phyloP scores from a whole-genome alignment of 1,140 invertebrate genomes.

The Cephus cinctus region DNA sequence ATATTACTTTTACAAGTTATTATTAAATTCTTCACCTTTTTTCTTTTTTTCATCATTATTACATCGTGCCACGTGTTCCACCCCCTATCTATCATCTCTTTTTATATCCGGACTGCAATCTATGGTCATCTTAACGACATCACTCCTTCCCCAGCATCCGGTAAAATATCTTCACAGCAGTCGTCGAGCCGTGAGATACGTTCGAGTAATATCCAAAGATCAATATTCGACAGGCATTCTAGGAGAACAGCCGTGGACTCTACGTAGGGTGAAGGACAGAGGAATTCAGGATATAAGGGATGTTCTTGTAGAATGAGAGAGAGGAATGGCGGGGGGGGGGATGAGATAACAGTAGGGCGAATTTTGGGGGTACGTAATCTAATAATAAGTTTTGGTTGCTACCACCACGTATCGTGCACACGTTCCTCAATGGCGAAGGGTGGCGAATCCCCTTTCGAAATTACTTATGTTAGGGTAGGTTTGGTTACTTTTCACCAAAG shows the following conservation, averaged over 20 bases:
- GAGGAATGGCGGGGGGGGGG: no score
- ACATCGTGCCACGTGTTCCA: not conserved
- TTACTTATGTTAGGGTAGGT: constrained; percentile 18
- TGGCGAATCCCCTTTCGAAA: constrained; percentile 23
- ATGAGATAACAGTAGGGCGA: no score
- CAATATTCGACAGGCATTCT: constrained; percentile 3
- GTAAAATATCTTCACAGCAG: not conserved
- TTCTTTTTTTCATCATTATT: no score
- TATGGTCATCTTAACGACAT: constrained; percentile 16
- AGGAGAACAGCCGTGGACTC: not conserved
- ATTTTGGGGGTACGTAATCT: constrained; percentile 43
- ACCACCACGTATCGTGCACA: constrained; percentile 39
- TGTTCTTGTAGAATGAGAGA: not conserved
- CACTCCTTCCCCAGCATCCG: not conserved
- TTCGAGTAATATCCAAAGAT: constrained; percentile 3
- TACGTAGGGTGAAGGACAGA: not conserved
- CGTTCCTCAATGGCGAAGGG: constrained; percentile 35
- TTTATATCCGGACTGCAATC: constrained; percentile 20
- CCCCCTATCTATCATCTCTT: constrained; percentile 14
- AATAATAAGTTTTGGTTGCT: constrained; percentile 53
- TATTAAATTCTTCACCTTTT: no score
- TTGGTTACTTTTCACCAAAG: constrained; percentile 16
- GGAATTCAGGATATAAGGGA: not conserved
- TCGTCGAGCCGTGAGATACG: no score
- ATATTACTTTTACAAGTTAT: no score